Conservation (phyloP, 2,113 vertebrate species). For the Ochotona princeps region DNA sequence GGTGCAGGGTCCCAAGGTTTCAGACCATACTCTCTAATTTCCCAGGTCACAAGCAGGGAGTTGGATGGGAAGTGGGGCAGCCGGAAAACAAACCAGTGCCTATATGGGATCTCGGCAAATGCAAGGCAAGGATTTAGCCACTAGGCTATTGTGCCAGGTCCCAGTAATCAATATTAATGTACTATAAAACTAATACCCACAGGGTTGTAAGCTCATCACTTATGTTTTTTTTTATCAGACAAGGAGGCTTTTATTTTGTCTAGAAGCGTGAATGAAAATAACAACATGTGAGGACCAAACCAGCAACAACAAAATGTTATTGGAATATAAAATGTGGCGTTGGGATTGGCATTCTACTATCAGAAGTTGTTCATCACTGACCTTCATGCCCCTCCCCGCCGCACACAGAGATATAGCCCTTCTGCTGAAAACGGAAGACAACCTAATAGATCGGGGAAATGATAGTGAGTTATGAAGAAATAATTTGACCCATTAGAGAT, state of each 20-base stretch:
- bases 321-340: background rate
- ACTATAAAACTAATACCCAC: background rate
- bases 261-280: conserved; percentile 52
- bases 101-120: too few relatives aligned
- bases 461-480: conserved; percentile 35
- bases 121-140: too few relatives aligned
- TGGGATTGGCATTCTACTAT: conserved; percentile 51
- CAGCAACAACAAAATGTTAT: conserved; percentile 58
- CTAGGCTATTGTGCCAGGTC: too few relatives aligned
- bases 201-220: background rate
- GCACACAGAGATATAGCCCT: background rate
- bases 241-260: conserved; percentile 46
- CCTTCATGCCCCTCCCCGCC: too few relatives aligned
- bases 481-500: conserved; percentile 8
- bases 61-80: too few relatives aligned
- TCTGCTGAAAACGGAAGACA: conserved; percentile 56
- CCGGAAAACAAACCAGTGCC: too few relatives aligned
- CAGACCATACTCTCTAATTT: too few relatives aligned
- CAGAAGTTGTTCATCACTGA: conserved; percentile 7
- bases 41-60: too few relatives aligned
- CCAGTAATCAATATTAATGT: background rate
- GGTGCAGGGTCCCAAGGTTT: too few relatives aligned
- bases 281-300: conserved; percentile 18
- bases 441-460: conserved; percentile 53
- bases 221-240: background rate